Base-by-base conservation (phyloP, 2,113 vertebrate genomes). In the Aptenodytes patagonicus region DNA sequence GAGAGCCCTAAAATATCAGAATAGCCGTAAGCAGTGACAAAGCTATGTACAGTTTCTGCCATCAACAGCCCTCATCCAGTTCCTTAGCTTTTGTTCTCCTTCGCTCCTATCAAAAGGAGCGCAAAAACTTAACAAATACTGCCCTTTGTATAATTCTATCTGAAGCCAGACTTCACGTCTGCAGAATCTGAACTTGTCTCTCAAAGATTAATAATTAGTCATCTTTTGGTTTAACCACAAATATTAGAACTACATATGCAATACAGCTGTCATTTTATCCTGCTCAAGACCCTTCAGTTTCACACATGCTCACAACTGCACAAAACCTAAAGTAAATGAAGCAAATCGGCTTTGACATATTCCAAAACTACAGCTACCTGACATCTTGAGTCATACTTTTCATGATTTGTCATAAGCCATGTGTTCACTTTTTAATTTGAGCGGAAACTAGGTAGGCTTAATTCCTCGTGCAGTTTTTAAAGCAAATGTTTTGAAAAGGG, bases 341-440 rank as follows among this genome's bases (percentile, higher is more conserved):
- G 76, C n/a, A 95, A 71, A 83, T 47, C 1, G 3, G 80, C 32
- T 82, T 52, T 61, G 77, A 79, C 81, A 83, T 52, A 15, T 89
- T 72, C 57, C 73, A 36, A 92, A 91, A 81, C 91, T 58, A 65
- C 54, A 83, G 83, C 71, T 49, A 80, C 58, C 49, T 92, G 81
- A 91, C 81, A 91, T 72, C 91, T 69, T 95, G 95, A 97, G 78
- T 97, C 96, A 89, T 75, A 32, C 21, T 60, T 72, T 81, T 87
- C 78, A 87, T 77, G 87, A 93, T 89, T 73, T 96, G 54, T 85
- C 87, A 93, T 57, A 70, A 94, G 87, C 87, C 89, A 87, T 87
- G 89, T 73, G 78, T 70, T 91, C 84, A 38, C 17, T 89, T 91
- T n/a, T 93, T 91, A 81, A 87, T 95, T 91, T 92, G 76, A 90